Evolutionary conservation across 2,113 vertebrate genomes (phyloP), one percentile per base, ranked within the genome.

Genomic region (Oceanites oceanicus): DNA sequence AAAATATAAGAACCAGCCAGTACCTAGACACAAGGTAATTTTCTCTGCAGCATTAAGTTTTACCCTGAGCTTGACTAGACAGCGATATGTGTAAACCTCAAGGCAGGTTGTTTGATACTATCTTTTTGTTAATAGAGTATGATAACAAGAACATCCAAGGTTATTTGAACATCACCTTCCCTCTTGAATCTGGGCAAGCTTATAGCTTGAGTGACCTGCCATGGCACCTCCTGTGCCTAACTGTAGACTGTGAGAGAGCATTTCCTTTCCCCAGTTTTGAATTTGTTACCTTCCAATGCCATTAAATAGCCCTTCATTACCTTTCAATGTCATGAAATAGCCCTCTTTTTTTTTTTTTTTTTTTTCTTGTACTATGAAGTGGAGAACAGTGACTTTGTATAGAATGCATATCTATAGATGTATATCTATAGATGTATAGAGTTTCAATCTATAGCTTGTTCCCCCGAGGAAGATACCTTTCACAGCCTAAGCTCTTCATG

Each of bases 21-120:
- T 71, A 68, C 19, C 23, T 21, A 50, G 38, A 36, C 20, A 40
- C 0, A 0, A 12, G 11, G 2, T 63, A 68, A 79, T 42, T 49
- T 67, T 25, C 4, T 19, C 34, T 59, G 22, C 19, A 82, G 8
- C 1, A 8, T 65, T 61, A 30, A 63, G 7, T 49, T 49, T 63
- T 67, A 34, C 23, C 10, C 27, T 68, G 52, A 83, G 4, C 4
- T 34, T 86, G 20, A 63, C 32, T 49, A 82, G 40, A 81, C 30
- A 66, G 9, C 61, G 11, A 32, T 45, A 65, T 15, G 25, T 53
- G 13, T 67, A 53, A 78, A 61, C 9, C 5, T 74, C 32, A 82
- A 62, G 13, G 42, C 16, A 59, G 16, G 13, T 40, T 5, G 21
- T 59, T 78, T 75, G 18, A 49, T 65, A 15, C 2, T 5, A 7